Evolutionary conservation across 2,888 invertebrate genomes (phyloP), one percentile per base, ranked within the genome.

Genomic region (Campopleginae sp.): DNA sequence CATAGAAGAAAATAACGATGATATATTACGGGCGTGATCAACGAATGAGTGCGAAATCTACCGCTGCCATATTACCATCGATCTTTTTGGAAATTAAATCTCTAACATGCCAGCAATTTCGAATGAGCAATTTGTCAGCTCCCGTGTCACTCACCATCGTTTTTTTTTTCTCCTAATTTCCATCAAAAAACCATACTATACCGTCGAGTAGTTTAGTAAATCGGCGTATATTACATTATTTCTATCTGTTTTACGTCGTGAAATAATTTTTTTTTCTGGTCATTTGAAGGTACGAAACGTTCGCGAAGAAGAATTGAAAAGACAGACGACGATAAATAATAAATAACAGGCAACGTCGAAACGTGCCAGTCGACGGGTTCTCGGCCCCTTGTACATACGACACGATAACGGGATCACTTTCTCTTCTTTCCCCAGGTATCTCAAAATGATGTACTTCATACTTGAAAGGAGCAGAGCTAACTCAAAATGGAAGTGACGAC

Each of bases 291-390:
- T n/a, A 14, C n/a, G 19, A 23, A 51, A 66, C 71, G 54, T 70
- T 78, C 19, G 48, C 51, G 14, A 72, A 77, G 12, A 10, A 7
- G 71, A 42, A 79, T 82, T 85, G 78, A 79, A 79, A 79, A 82
- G 70, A 54, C 63, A 70, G n/a, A 27, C 33, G 42, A n/a, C 38
- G 68, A 82, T 85, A 75, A 85, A 82, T 85, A 82, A 85, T 78
- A 46, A 79, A 82, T 71, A 82, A 78, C 70, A 68, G 54, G 8
- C 33, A 71, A 23, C 27, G 54, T 65, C 54, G 78, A 31, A 54
- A 81, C 75, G 58, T 38, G 66, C 51, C 75, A 61, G 63, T 68
- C 78, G 54, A 71, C 75, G 71, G 38, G 72, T 76, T 75, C 75
- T 10, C 65, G 46, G 46, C 75, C 46, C 75, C 51, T 78, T 78